Evolutionary conservation across 1,140 invertebrate genomes (phyloP).

Genomic region (Drosophila aff.): DNA sequence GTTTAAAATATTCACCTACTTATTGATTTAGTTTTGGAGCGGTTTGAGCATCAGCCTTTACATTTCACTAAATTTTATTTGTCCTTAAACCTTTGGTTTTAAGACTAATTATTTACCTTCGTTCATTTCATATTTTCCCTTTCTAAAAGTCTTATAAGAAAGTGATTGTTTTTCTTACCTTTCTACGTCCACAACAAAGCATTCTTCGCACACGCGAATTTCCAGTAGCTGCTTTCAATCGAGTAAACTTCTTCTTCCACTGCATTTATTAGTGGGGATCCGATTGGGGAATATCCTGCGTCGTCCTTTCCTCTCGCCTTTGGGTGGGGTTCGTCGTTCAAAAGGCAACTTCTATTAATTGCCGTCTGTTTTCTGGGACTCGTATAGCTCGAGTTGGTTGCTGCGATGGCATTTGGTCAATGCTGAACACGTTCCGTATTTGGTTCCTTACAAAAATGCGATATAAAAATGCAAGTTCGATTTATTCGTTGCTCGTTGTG

Average conservation of each 20-base stretch:
- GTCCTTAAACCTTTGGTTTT: neutral
- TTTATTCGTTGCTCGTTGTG: constrained; percentile 71
- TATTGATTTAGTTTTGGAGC: neutral
- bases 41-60: neutral
- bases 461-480: constrained; percentile 72
- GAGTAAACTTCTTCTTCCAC: constrained; percentile 91
- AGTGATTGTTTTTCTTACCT: constrained; percentile 86
- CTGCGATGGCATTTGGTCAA: constrained; percentile 43
- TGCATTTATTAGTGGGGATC: constrained; percentile 87
- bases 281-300: constrained; percentile 61
- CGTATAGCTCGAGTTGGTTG: constrained; percentile 13
- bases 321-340: constrained; percentile 30
- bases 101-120: too few relatives aligned
- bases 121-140: too few relatives aligned
- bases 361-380: constrained; percentile 20
- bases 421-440: constrained; percentile 50
- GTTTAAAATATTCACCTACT: neutral
- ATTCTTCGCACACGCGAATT: constrained; percentile 92
- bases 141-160: neutral
- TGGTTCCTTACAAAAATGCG: constrained; percentile 44
- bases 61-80: neutral
- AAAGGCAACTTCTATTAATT: constrained; percentile 42
- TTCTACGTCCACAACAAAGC: constrained; percentile 94
- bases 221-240: constrained; percentile 89
- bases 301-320: constrained; percentile 27